Evolutionary conservation across 2,888 invertebrate genomes (phyloP).

Genomic region (Monopis laevigella): DNA sequence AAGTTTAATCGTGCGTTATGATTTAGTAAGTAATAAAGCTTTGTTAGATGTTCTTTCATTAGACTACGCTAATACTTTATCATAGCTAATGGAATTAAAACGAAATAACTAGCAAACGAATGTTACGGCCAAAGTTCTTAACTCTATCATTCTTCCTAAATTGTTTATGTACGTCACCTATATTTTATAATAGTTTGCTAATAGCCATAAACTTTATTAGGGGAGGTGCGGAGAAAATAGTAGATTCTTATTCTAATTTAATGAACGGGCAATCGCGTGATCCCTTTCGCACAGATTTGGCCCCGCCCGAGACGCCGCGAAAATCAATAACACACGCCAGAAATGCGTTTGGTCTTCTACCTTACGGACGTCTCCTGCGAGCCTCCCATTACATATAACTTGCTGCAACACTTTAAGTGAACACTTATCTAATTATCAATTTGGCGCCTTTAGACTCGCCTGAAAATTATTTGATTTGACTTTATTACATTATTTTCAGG

Average conservation of each 20-base stretch:
- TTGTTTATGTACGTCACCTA: conserved; percentile 54
- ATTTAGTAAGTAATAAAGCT: conserved; percentile 5
- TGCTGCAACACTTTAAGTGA: background rate
- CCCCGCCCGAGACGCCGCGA: conserved; percentile 61
- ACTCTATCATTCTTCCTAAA: conserved; percentile 45
- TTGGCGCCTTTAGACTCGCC: background rate
- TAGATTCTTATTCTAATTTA: conserved; percentile 59
- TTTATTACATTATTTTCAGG: conserved; percentile 4
- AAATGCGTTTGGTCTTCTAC: conserved; percentile 60
- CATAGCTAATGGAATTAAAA: conserved; percentile 5
- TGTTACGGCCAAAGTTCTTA: conserved; percentile 21
- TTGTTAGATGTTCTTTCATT: conserved; percentile 1
- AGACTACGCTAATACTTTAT: background rate
- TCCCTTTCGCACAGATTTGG: conserved; percentile 62
- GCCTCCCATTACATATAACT: no score
- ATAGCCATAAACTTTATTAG: conserved; percentile 65
- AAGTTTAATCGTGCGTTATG: conserved; percentile 6
- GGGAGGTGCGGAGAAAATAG: conserved; percentile 51
- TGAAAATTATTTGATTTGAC: conserved; percentile 2
- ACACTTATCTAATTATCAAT: background rate
- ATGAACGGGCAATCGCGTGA: conserved; percentile 58
- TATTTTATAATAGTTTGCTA: conserved; percentile 64
- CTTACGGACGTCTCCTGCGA: conserved; percentile 42
- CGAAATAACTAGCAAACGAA: background rate
- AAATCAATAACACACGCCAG: conserved; percentile 65